Conservation (phyloP, 1,140 invertebrate species). For the Dolichoris vasculosae region DNA sequence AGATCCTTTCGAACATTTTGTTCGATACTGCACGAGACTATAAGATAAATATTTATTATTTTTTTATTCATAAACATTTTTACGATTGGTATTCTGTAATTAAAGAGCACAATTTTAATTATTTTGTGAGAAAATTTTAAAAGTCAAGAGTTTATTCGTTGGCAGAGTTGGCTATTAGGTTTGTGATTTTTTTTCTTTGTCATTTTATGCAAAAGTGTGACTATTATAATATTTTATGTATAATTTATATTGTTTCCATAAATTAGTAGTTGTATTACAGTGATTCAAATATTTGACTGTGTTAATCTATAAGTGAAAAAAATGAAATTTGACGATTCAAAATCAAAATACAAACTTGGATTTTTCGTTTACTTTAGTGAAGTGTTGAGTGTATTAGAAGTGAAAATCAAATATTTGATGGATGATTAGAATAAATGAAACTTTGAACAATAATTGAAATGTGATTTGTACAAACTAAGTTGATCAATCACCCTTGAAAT, state of each 20-base stretch:
- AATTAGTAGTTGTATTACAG: neutral
- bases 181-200: neutral
- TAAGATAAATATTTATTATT: neutral
- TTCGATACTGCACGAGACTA: neutral
- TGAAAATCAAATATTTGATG: neutral
- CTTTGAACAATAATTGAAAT: neutral
- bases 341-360: neutral
- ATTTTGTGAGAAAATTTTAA: neutral
- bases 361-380: neutral
- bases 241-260: neutral
- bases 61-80: neutral
- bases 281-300: neutral
- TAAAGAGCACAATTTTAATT: neutral
- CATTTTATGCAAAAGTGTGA: neutral
- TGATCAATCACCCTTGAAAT: neutral
- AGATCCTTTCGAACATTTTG: neutral
- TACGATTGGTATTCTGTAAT: neutral
- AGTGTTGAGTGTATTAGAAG: constrained; percentile 9
- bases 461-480: neutral
- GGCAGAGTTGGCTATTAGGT: neutral
- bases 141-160: neutral
- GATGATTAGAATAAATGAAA: constrained; percentile 3
- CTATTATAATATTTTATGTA: neutral
- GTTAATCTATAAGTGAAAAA: neutral
- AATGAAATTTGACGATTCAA: neutral